Percentiles rank a stretch among this genome's conserved stretches.
Evolutionary conservation across 1,140 invertebrate genomes (phyloP).

Genomic region (Stegodyphus mimosarum): DNA sequence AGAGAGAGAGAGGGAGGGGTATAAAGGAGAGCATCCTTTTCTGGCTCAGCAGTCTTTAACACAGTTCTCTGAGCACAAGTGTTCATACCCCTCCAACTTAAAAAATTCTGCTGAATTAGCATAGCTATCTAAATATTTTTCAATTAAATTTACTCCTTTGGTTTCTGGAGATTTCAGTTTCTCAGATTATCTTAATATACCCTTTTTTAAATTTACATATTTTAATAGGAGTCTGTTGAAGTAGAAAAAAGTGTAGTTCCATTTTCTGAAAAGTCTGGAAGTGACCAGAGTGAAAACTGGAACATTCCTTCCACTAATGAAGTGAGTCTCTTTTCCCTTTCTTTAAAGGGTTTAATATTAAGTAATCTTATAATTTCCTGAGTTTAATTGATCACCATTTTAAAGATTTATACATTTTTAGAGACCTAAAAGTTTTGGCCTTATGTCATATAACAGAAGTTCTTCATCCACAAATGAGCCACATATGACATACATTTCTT

Average conservation of each 20-base stretch:
- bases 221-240: constrained; percentile 22
- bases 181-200: too few species aligned
- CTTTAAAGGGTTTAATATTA: neutral
- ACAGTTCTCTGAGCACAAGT: too few species aligned
- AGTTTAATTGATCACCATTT: neutral
- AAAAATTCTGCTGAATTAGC: too few species aligned
- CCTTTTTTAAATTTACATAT: too few species aligned
- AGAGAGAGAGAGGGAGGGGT: too few species aligned
- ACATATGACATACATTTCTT: constrained; percentile 26
- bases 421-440: constrained; percentile 7
- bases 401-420: neutral
- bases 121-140: too few species aligned
- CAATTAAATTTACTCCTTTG: too few species aligned
- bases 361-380: neutral
- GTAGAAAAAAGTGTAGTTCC: constrained; percentile 27
- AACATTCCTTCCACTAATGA: constrained; percentile 20
- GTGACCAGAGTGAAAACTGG: constrained; percentile 10
- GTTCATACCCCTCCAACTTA: too few species aligned
- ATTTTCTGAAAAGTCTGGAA: constrained; percentile 10
- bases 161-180: too few species aligned
- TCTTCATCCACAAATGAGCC: constrained; percentile 3
- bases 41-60: too few species aligned
- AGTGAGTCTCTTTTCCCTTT: neutral
- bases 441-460: neutral
- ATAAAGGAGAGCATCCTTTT: too few species aligned